These are phyloP conservation scores for Zaprionus africanus DNA, from an alignment of 1,140 invertebrate species.

Conservation along the genomic window DNA sequence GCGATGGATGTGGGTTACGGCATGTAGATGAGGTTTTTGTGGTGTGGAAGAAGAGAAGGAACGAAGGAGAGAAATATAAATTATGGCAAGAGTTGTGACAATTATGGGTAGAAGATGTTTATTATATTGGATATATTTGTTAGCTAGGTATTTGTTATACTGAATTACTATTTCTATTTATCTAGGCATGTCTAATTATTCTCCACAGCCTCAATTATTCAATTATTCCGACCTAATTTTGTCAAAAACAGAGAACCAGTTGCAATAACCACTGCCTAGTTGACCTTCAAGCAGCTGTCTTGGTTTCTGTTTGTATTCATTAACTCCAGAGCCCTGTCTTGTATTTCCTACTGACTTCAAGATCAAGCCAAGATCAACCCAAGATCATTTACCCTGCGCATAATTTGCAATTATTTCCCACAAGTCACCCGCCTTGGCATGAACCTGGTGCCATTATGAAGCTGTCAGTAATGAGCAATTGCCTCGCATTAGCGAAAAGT, in stretches of 20 bases:
- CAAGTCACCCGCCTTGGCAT: conserved; percentile 7
- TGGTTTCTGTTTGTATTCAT: background rate
- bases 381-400: conserved; percentile 24
- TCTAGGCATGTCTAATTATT: too few relatives aligned
- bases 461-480: conserved; percentile 18
- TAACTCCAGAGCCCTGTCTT: conserved; percentile 12
- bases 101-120: too few relatives aligned
- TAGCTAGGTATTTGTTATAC: too few relatives aligned
- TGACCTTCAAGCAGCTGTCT: background rate
- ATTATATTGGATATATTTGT: too few relatives aligned
- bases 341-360: conserved; percentile 11
- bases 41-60: background rate
- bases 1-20: background rate
- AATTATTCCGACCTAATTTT: background rate
- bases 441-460: conserved; percentile 2
- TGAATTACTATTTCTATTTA: too few relatives aligned
- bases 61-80: background rate
- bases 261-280: too few relatives aligned
- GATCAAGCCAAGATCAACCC: conserved; percentile 10
- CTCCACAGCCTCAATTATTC: background rate
- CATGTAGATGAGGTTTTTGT: background rate
- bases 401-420: conserved; percentile 1
- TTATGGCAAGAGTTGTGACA: background rate
- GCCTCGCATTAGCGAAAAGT: conserved; percentile 9
- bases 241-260: background rate